Conservation (phyloP, 1,140 invertebrate species). For the Drosophila arizonae region DNA sequence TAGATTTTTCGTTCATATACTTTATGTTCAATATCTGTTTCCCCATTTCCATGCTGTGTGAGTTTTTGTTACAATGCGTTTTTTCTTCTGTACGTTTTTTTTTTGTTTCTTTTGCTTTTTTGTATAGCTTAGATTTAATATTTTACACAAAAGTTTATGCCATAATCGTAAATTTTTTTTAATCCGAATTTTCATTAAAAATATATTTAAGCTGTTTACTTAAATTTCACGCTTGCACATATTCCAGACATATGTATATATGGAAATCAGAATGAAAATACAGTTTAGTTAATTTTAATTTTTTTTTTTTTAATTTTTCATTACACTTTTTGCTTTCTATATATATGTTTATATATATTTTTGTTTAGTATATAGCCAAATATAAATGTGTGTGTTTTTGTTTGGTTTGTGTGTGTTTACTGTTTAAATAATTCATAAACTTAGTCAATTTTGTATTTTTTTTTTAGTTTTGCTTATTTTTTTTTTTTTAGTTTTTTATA, state of each 20-base stretch:
- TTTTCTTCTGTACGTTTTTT: slow-evolving; percentile 47
- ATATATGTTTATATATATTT: neutral
- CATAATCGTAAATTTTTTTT: slow-evolving; percentile 76
- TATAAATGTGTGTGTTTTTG: slow-evolving; percentile 37
- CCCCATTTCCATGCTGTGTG: slow-evolving; percentile 61
- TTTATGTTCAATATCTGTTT: slow-evolving; percentile 66
- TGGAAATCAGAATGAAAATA: slow-evolving; percentile 65
- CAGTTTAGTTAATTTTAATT: slow-evolving; percentile 36
- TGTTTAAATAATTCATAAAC: slow-evolving; percentile 61
- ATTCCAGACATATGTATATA: slow-evolving; percentile 50
- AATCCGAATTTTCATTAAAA: slow-evolving; percentile 70
- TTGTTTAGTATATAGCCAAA: slow-evolving; percentile 55
- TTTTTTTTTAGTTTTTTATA: slow-evolving; percentile 33
- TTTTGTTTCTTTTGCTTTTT: slow-evolving; percentile 28
- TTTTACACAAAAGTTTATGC: slow-evolving; percentile 76
- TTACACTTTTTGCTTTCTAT: slow-evolving; percentile 23
- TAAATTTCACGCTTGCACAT: slow-evolving; percentile 56
- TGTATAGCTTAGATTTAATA: slow-evolving; percentile 67
- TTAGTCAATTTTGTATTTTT: slow-evolving; percentile 56
- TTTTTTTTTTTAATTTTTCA: slow-evolving; percentile 36
- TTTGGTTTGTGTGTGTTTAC: slow-evolving; percentile 7
- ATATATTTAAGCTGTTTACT: slow-evolving; percentile 69
- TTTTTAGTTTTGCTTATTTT: slow-evolving; percentile 12
- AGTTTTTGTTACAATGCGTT: slow-evolving; percentile 76
- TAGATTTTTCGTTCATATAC: slow-evolving; percentile 71